Evolutionary conservation across 2,797 vertebrate species (phyloP).

Genomic region (Paedocypris micromegethes): DNA sequence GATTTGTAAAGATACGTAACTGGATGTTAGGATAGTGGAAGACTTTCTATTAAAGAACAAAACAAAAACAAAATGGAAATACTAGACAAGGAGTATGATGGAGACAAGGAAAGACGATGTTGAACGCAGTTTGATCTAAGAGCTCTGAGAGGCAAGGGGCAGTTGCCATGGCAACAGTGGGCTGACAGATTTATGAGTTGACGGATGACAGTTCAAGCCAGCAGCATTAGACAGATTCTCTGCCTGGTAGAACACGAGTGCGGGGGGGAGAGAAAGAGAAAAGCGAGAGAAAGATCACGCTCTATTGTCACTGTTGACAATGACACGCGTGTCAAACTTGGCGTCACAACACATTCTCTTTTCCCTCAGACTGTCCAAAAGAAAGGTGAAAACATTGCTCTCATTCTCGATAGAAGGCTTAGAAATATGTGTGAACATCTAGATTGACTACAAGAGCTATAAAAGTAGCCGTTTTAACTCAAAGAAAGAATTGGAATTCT

Average conservation of each 20-base stretch:
- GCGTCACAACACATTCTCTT: constrained; percentile 37
- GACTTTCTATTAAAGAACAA: not conserved
- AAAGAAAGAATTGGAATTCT: no score
- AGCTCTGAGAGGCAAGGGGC: constrained; percentile 80
- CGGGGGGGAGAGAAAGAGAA: constrained; percentile 4
- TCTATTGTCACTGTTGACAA: constrained; percentile 38
- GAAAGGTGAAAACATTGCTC: constrained; percentile 53
- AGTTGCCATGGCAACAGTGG: constrained; percentile 85
- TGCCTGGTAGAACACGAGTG: constrained; percentile 23
- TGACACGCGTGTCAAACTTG: constrained; percentile 29
- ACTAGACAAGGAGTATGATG: not conserved
- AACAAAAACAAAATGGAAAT: constrained; percentile 1
- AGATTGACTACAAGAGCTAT: no score
- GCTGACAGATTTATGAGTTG: constrained; percentile 82
- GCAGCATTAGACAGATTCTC: constrained; percentile 41
- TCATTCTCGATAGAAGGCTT: constrained; percentile 19
- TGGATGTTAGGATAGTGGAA: not conserved
- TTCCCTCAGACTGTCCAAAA: constrained; percentile 34
- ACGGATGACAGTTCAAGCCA: constrained; percentile 78
- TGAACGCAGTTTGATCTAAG: constrained; percentile 87
- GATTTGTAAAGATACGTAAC: not conserved
- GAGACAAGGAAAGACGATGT: constrained; percentile 48
- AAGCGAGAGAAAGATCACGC: constrained; percentile 15
- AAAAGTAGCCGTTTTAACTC: no score
- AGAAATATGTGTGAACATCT: no score